Evolutionary conservation across 2,888 invertebrate genomes (phyloP), one percentile per base, ranked within the genome.

Genomic region (Thysanoteuthis rhombus): DNA sequence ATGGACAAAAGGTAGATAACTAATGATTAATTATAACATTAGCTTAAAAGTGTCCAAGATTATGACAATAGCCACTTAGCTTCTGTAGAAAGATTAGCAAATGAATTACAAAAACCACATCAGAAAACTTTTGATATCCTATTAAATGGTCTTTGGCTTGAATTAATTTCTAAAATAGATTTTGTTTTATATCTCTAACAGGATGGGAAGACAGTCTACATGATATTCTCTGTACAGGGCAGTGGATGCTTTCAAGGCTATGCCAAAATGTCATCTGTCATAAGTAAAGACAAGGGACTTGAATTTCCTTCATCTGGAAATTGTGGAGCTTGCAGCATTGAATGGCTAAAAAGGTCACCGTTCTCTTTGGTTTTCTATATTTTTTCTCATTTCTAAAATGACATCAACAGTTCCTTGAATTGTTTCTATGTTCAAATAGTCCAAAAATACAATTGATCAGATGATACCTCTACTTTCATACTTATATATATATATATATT

Each of bases 221-320:
- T 98, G 94, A 97, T 98, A 93, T 98, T 97, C 96, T 97, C 97
- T 58, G 97, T 97, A 3, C 97, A 97, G 95, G 97, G 98, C 42
- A 97, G 97, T 94, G 97, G 97, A 1, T 97, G 97, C 94, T 97
- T 97, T 95, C 97, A 97, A 95, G 97, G 97, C 25, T 97, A 97
- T 95, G 97, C 97, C 25, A 96, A 96, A 92, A 96, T 97, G 95
- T 95, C 95, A 1, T 96, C 96, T 8, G 94, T 95, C 28, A 95
- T 96, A 4, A 94, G 96, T 38, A 95, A 96, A 19, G 97, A 97
- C 36, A 96, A 95, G 89, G 96, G 96, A 45, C 95, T 96, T 93
- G 97, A 97, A 92, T 97, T 97, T 94, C 95, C 96, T 90, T 96
- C 96, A 8, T 96, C 97, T 16, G 96, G 96, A 75, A 95, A 96